Evolutionary conservation across 2,797 vertebrate genomes (phyloP), one percentile per base, ranked within the genome.

Genomic region (Melopsittacus undulatus): DNA sequence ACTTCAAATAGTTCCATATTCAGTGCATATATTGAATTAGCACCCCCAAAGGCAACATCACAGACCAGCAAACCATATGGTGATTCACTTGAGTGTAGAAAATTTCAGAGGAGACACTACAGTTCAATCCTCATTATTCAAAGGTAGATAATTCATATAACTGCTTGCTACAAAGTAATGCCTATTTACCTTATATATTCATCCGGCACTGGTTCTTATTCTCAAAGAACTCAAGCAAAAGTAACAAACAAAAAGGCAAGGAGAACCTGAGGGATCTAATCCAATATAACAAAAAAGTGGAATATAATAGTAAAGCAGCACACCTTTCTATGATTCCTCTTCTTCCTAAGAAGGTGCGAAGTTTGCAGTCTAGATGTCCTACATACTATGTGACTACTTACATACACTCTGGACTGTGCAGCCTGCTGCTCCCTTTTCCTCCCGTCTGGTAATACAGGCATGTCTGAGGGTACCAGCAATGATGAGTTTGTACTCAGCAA

Each of bases 291-390:
- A 42, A 34, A 7, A 45, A 49, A 24, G 20, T 30, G 29, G 48
- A 62, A 34, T n/a, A n/a, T 23, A 79, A 27, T 22, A 27, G 24
- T 10, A 23, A 66, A 70, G 8, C 34, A 66, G 20, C 19, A 24
- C 66, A 22, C 2, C 21, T 87, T 74, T 52, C 10, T 84, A 34
- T 15, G 6, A 32, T 46, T 66, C 32, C 14, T 83, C 7, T 34
- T 80, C 40, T 79, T 59, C 57, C n/a, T 45, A 46, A 23, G 2
- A 7, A 10, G 3, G 10, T 4, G 10, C 0, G 10, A 42, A 67
- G 2, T n/a, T 10, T 0, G 0, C 0, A 2, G 1, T 54, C 19
- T 48, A 34, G 19, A 10, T 45, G 27, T 61, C 42, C 24, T 56
- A 6, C 36, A n/a, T 14, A 7, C 14, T 49, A 9, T 5, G 14